These are phyloP conservation scores for Onychomys arenicola DNA, from an alignment of 2,797 vertebrate genomes.

Conservation along the genomic window DNA sequence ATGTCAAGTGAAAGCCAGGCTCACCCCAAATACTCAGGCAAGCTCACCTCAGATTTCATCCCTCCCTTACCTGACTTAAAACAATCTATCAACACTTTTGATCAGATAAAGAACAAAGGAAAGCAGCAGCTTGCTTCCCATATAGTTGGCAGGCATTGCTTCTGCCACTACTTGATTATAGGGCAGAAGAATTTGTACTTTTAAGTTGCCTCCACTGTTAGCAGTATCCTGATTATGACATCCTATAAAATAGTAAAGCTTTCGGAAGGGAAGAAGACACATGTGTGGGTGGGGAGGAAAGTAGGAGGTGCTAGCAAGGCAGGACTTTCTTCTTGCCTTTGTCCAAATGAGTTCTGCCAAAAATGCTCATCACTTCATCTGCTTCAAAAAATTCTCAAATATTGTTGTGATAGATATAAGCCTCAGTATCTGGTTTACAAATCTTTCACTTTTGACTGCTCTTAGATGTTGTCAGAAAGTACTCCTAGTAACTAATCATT, in stretches of 20 bases:
- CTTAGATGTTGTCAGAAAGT: constrained; percentile 2
- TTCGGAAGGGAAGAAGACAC: background rate
- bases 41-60: background rate
- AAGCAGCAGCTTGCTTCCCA: background rate
- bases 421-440: constrained; percentile 11
- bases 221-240: background rate
- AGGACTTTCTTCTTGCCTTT: background rate
- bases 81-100: background rate
- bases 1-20: background rate
- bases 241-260: background rate
- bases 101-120: background rate
- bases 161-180: background rate
- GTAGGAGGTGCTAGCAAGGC: background rate
- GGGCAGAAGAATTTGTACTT: background rate
- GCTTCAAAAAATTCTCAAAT: background rate
- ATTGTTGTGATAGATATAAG: background rate
- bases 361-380: background rate
- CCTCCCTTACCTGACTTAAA: background rate
- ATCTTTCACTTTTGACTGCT: background rate
- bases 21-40: background rate
- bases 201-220: background rate
- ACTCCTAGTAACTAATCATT: background rate
- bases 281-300: background rate
- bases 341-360: background rate
- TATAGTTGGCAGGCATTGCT: background rate